A percentile compares a stretch with the other conserved stretches of the same genome.
Evolutionary conservation across 1,140 invertebrate genomes (phyloP).

Genomic region (Drosophila parvula): DNA sequence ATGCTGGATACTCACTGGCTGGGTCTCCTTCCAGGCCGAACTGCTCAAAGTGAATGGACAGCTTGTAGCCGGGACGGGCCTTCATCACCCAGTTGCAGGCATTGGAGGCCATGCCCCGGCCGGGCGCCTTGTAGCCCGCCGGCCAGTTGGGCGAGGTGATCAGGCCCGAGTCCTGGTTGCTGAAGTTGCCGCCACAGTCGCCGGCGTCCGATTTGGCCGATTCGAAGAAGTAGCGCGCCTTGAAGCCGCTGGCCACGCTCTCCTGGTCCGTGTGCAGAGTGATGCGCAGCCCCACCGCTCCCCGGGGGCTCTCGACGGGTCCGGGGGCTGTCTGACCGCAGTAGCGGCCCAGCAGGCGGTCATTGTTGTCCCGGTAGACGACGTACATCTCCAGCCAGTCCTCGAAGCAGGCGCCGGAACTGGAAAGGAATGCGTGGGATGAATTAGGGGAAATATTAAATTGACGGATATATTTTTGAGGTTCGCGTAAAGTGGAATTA

Average conservation of each 20-base stretch:
- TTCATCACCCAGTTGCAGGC: conserved; percentile 97
- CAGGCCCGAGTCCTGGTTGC: conserved; percentile 91
- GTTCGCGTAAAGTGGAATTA: no score
- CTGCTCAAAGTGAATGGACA: conserved; percentile 93
- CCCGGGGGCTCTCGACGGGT: conserved; percentile 94
- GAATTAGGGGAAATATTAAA: neutral
- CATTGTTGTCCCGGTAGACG: conserved; percentile 90
- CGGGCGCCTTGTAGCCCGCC: conserved; percentile 91
- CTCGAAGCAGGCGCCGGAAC: conserved; percentile 91
- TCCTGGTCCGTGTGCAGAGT: conserved; percentile 93
- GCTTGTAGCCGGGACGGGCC: conserved; percentile 91
- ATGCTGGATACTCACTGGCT: conserved; percentile 86
- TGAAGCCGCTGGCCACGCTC: conserved; percentile 95
- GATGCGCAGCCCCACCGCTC: conserved; percentile 92
- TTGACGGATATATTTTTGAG: no score
- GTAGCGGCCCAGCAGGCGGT: conserved; percentile 93
- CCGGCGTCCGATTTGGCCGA: conserved; percentile 93
- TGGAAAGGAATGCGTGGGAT: conserved; percentile 67
- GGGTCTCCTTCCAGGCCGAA: conserved; percentile 96
- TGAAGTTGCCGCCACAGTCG: conserved; percentile 96
- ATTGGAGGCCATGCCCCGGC: conserved; percentile 89
- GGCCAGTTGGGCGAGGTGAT: conserved; percentile 96
- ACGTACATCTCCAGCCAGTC: conserved; percentile 97
- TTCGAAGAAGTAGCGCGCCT: conserved; percentile 95
- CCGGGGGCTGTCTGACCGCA: conserved; percentile 93